Evolutionary conservation across 2,113 vertebrate species (phyloP).

Genomic region (Meleagris gallopavo): DNA sequence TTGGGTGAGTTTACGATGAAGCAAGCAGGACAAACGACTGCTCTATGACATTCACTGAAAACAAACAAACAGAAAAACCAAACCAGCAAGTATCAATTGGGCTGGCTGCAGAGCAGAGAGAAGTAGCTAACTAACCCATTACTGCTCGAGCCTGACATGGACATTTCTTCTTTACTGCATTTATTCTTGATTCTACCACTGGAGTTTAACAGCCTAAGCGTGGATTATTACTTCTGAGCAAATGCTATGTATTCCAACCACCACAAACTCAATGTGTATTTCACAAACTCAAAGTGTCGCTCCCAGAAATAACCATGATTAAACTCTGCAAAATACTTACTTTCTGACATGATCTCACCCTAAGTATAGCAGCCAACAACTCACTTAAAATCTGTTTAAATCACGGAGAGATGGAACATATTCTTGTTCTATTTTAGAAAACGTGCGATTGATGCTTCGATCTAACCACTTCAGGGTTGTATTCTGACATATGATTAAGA

Average conservation of each 20-base stretch:
- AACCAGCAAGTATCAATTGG: background rate
- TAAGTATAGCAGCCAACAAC: conserved; percentile 6
- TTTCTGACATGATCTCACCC: background rate
- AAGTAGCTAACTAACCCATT: background rate
- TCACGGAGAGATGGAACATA: background rate
- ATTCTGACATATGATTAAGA: conserved; percentile 37
- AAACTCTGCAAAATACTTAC: conserved; percentile 14
- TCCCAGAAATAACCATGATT: conserved; percentile 11
- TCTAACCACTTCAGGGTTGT: conserved; percentile 9
- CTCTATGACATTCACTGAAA: background rate
- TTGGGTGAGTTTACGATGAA: background rate
- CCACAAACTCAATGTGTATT: background rate
- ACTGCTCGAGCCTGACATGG: background rate
- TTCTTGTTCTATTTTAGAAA: conserved; percentile 40
- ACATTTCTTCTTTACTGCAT: background rate
- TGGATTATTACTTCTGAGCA: background rate
- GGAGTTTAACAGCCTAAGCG: background rate
- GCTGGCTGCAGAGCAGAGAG: background rate
- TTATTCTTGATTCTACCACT: background rate
- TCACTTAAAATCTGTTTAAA: conserved; percentile 12
- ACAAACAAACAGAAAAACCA: too few relatives aligned
- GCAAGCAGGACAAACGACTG: background rate
- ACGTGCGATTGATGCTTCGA: background rate
- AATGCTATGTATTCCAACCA: background rate
- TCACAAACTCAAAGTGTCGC: background rate